Conservation (phyloP, 2,888 invertebrate genomes). For the Acleris cristana region DNA sequence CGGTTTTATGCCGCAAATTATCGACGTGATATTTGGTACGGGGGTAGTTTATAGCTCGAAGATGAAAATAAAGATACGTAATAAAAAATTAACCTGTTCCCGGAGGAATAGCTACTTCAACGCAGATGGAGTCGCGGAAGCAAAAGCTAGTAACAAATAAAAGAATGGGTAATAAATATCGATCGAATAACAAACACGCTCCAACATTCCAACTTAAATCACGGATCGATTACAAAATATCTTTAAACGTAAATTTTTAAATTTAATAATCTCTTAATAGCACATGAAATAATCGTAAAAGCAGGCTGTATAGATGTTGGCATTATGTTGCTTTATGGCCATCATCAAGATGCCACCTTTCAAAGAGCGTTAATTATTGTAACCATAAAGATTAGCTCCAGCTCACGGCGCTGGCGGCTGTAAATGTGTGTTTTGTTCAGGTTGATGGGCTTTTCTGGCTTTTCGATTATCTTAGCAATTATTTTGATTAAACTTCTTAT, state of each 20-base stretch:
- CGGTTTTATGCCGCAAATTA: too few species aligned
- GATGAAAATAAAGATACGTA: too few species aligned
- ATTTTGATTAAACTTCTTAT: too few species aligned
- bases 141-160: not conserved
- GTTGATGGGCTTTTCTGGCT: not conserved
- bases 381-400: conserved; percentile 27
- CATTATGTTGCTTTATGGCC: conserved; percentile 61
- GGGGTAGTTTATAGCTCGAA: too few species aligned
- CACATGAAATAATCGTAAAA: conserved; percentile 65
- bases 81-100: too few species aligned
- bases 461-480: not conserved
- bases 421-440: conserved; percentile 6
- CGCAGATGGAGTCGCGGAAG: too few species aligned
- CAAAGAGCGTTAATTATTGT: conserved; percentile 56
- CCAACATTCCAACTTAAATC: conserved; percentile 4
- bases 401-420: conserved; percentile 16
- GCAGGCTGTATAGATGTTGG: conserved; percentile 55
- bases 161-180: not conserved
- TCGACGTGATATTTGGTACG: too few species aligned
- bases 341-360: conserved; percentile 63
- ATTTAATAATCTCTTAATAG: conserved; percentile 46
- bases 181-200: not conserved
- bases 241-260: conserved; percentile 9
- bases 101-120: too few species aligned
- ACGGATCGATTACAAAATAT: conserved; percentile 19